Conservation (phyloP, 2,888 invertebrate genomes). For the Eristalis intricaria region DNA sequence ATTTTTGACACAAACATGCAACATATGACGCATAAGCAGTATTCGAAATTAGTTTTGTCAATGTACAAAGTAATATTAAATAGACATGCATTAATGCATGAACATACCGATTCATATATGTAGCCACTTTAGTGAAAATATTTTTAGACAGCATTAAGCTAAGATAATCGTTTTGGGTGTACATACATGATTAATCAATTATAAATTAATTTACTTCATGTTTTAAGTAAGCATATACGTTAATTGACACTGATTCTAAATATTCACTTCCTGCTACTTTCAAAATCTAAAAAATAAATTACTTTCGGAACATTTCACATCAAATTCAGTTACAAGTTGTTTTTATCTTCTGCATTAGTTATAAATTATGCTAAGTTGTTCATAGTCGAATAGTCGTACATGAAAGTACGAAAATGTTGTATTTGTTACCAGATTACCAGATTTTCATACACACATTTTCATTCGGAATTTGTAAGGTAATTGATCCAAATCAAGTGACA, state of each 20-base stretch:
- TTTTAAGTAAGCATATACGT: background rate
- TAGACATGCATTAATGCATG: background rate
- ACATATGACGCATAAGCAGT: background rate
- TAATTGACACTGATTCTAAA: background rate
- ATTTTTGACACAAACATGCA: background rate
- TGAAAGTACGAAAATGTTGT: background rate
- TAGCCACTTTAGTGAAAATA: background rate
- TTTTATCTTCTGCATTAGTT: constrained; percentile 4
- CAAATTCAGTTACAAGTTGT: background rate
- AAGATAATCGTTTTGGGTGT: background rate
- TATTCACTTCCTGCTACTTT: background rate
- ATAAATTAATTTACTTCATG: background rate
- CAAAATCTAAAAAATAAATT: background rate
- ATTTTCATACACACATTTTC: background rate
- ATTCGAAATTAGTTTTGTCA: background rate
- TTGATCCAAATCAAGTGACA: no score
- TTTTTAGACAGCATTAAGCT: background rate
- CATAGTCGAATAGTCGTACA: background rate
- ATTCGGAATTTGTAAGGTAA: background rate
- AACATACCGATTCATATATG: no score
- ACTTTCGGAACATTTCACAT: constrained; percentile 14
- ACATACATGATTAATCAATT: background rate
- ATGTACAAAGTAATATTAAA: background rate
- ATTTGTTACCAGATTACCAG: background rate
- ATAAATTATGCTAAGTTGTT: background rate